phyloP scores from a whole-genome alignment of 2,113 vertebrate genomes.

The Carlito syrichta region DNA sequence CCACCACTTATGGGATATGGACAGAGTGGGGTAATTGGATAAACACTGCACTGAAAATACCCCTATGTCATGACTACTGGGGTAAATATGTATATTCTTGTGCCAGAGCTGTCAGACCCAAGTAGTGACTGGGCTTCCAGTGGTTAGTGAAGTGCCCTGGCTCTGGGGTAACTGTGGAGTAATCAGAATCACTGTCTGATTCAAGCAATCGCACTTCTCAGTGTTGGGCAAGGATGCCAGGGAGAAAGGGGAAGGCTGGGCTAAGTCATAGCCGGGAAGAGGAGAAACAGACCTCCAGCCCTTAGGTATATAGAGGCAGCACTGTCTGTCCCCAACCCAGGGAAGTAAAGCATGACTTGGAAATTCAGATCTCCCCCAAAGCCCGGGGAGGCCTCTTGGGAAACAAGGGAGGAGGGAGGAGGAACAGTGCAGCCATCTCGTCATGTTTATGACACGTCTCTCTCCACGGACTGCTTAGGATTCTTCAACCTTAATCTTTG shows the following conservation, averaged over 20 bases:
- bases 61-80: neutral
- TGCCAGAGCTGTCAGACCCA: neutral
- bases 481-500: neutral
- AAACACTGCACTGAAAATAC: no score
- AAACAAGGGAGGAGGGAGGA: neutral
- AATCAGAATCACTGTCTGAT: neutral
- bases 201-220: neutral
- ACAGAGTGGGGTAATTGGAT: neutral
- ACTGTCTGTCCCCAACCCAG: accelerated
- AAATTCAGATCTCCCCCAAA: neutral
- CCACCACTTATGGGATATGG: neutral
- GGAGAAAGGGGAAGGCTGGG: neutral
- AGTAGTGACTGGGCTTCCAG: neutral
- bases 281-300: neutral
- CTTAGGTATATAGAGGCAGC: neutral
- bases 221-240: neutral
- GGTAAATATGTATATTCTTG: neutral
- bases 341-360: neutral
- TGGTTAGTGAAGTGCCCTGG: neutral
- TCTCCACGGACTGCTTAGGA: neutral
- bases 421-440: accelerated
- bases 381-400: neutral
- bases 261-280: neutral
- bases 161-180: neutral
- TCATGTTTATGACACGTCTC: neutral